Evolutionary conservation across 2,888 invertebrate genomes (phyloP).

Genomic region (Ophion ellenae): DNA sequence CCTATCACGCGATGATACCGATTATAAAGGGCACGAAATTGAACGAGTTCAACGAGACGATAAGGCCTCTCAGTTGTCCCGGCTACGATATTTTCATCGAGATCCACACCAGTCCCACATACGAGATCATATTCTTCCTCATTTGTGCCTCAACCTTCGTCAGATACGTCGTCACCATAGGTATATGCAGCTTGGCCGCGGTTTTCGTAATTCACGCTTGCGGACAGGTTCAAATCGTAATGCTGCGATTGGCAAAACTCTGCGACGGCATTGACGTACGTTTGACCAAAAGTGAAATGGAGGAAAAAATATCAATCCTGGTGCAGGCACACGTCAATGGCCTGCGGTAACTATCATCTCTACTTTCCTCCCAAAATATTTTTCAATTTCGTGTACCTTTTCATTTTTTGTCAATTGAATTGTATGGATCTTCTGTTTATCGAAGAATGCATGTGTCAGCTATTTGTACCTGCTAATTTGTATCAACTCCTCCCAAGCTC

Average conservation of each 20-base stretch:
- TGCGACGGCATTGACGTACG: constrained; percentile 41
- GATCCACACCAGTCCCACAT: constrained; percentile 64
- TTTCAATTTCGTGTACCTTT: background rate
- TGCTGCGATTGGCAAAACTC: constrained; percentile 52
- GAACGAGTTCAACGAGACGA: constrained; percentile 21
- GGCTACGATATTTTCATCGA: constrained; percentile 68
- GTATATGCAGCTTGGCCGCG: constrained; percentile 66
- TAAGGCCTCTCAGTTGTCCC: constrained; percentile 45
- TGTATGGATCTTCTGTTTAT: too few relatives aligned
- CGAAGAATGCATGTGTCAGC: too few relatives aligned
- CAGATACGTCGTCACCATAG: constrained; percentile 13
- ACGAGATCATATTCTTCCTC: constrained; percentile 68
- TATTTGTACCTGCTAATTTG: too few relatives aligned
- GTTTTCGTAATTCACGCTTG: constrained; percentile 70
- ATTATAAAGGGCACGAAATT: constrained; percentile 48
- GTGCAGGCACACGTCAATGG: constrained; percentile 64
- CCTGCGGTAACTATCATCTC: constrained; percentile 66
- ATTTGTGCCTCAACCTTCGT: constrained; percentile 17
- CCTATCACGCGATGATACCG: constrained; percentile 59
- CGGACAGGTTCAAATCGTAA: constrained; percentile 69
- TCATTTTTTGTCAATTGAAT: background rate
- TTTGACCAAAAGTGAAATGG: background rate
- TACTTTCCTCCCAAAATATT: background rate
- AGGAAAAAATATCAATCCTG: constrained; percentile 58
- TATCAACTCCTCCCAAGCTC: too few relatives aligned